Evolutionary conservation across 2,888 invertebrate species (phyloP), one percentile per base, ranked within the genome.

Genomic region (Cordilura impudica): DNA sequence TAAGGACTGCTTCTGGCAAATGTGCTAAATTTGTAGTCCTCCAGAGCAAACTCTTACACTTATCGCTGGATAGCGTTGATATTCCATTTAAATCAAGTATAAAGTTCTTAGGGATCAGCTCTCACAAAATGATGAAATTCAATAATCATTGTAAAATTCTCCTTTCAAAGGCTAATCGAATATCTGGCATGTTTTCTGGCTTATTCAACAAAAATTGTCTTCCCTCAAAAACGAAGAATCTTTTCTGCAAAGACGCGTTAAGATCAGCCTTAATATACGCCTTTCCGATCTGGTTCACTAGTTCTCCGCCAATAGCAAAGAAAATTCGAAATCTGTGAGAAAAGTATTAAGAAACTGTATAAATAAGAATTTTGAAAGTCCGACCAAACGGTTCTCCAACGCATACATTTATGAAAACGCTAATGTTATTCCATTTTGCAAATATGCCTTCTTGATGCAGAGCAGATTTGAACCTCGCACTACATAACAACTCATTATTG

Each of bases 1-100:
- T 71, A 4, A 18, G 61, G 10, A 71, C 61, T 23, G 61, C 60
- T 0, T 39, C 54, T 2, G 61, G 72, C 1, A 72, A 72, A 51
- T 61, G 49, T 16, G 8, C 14, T 2, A 53, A n/a, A 18, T 18
- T 2, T 43, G 54, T 31, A 2, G 61, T 72, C 12, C 53, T 43
- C 7, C 29, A 70, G 35, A 61, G 72, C 16, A 60, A 51, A 53
- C 21, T 39, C 3, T 21, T 63, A 1, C 7, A 2, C 7, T 8
- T 61, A 0, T 4, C n/a, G 2, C 35, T 73, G 2, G 26, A 65
- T 2, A 45, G 47, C 1, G 18, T 31, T 1, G 21, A 76, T 49
- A 65, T 70, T 1, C 54, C 47, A 1, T 65, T 23, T n/a, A 70
- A 63, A 43, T 35, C 71, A 4, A 45, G 45, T 14, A 35, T 56